Percentiles rank a stretch among this genome's conserved stretches.
Conservation (phyloP, 1,140 invertebrate species). For the Heliothis virescens region DNA sequence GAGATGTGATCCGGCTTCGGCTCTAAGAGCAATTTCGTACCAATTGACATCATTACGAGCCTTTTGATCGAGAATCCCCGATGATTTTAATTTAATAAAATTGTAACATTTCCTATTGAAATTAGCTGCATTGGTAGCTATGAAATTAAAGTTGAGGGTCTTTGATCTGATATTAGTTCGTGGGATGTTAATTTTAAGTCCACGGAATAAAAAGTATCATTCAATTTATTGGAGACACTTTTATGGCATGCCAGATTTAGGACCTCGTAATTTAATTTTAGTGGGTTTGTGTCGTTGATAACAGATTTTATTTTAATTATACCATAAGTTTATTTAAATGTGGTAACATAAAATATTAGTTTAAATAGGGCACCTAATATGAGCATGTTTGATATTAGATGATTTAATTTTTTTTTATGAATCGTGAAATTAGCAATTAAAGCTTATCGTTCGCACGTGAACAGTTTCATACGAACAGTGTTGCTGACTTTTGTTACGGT, state of each 20-base stretch:
- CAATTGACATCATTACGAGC: conserved; percentile 76
- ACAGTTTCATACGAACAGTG: no score
- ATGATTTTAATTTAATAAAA: conserved; percentile 77
- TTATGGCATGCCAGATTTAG: neutral
- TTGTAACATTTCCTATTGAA: conserved; percentile 43
- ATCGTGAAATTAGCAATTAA: no score
- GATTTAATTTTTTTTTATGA: no score
- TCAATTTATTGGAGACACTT: conserved; percentile 31
- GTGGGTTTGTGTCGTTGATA: neutral
- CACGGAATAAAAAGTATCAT: conserved; percentile 43
- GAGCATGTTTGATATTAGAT: no score
- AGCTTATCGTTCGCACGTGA: no score
- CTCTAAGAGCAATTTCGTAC: conserved; percentile 73
- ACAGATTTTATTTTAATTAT: neutral
- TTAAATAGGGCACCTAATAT: no score
- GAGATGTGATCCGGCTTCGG: conserved; percentile 68
- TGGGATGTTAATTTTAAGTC: conserved; percentile 51
- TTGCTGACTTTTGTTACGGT: no score
- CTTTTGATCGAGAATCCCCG: conserved; percentile 73
- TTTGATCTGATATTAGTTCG: conserved; percentile 60
- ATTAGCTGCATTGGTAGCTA: conserved; percentile 58
- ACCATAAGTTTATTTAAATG: no score
- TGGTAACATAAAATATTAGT: no score
- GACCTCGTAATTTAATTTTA: neutral
- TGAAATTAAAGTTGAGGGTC: conserved; percentile 57